These are phyloP conservation scores for Pelodytes ibericus DNA, from an alignment of 2,797 vertebrate genomes.

Conservation along the genomic window DNA sequence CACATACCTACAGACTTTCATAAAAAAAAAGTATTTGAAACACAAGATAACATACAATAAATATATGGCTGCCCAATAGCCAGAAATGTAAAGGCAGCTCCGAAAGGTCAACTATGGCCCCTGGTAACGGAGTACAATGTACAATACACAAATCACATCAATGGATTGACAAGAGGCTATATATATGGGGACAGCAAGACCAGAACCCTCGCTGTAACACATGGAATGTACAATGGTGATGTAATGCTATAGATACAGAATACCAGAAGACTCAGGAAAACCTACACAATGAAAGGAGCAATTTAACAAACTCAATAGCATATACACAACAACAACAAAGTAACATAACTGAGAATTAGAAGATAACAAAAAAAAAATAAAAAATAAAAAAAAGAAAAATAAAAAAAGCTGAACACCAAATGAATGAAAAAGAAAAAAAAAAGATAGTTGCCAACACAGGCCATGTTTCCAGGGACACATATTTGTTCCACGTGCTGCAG, in stretches of 20 bases:
- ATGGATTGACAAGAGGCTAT: conserved; percentile 25
- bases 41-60: conserved; percentile 3
- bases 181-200: background rate
- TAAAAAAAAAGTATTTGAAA: background rate
- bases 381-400: background rate
- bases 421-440: too few species aligned
- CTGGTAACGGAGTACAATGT: background rate
- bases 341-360: too few species aligned
- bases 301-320: background rate
- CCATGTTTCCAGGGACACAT: too few species aligned
- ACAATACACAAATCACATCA: conserved; percentile 13
- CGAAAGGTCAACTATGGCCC: background rate
- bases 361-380: background rate
- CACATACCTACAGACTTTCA: background rate
- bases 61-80: background rate
- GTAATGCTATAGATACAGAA: conserved; percentile 15
- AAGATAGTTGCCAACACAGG: too few species aligned
- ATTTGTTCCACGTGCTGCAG: too few species aligned
- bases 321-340: too few species aligned
- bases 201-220: conserved; percentile 20
- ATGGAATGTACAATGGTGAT: conserved; percentile 36
- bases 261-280: conserved; percentile 6
- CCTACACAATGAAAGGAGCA: too few species aligned
- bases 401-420: too few species aligned
- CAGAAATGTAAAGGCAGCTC: background rate